Percentiles rank a stretch among this genome's conserved stretches.
These are phyloP conservation scores for Epizoanthus illoricatus DNA, from an alignment of 92 coral and sea anemone species.

Conservation along the genomic window DNA sequence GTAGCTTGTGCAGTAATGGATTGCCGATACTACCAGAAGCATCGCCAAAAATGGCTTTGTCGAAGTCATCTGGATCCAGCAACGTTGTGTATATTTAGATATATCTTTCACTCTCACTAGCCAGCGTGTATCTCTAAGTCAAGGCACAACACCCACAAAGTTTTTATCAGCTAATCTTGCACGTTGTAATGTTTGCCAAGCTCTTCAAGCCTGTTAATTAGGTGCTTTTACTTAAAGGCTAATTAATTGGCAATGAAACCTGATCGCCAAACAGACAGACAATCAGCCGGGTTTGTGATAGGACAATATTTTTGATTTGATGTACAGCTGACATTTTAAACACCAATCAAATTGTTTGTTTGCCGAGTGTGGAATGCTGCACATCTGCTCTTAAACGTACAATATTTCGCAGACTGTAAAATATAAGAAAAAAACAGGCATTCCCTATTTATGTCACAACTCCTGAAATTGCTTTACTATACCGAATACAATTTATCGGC, in stretches of 20 bases:
- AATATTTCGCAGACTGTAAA: not conserved
- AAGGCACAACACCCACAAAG: conserved; percentile 13
- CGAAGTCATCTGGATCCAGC: conserved; percentile 10
- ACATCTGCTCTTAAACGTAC: not conserved
- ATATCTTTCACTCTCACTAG: not conserved
- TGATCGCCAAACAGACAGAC: not conserved
- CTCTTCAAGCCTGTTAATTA: conserved; percentile 23
- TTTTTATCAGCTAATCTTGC: conserved; percentile 33
- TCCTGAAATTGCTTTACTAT: not conserved
- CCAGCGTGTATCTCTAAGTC: conserved; percentile 1
- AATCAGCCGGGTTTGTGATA: conserved; percentile 1
- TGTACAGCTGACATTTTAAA: conserved; percentile 12
- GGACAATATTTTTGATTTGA: not conserved
- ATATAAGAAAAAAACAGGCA: not conserved
- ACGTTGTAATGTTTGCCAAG: conserved; percentile 26
- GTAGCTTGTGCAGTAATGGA: conserved; percentile 39
- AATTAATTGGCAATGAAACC: conserved; percentile 23
- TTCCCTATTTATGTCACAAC: not conserved
- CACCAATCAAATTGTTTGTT: conserved; percentile 4
- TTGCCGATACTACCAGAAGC: conserved; percentile 5
- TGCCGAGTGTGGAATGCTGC: not conserved
- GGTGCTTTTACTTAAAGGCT: conserved; percentile 33
- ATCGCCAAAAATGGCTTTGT: conserved; percentile 1
- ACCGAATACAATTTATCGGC: not conserved
- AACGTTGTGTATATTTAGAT: conserved; percentile 11